Percentiles rank a stretch among this genome's conserved stretches.
phyloP scores from a whole-genome alignment of 2,113 vertebrate species.

The Sinocyclocheilus rhinocerous region DNA sequence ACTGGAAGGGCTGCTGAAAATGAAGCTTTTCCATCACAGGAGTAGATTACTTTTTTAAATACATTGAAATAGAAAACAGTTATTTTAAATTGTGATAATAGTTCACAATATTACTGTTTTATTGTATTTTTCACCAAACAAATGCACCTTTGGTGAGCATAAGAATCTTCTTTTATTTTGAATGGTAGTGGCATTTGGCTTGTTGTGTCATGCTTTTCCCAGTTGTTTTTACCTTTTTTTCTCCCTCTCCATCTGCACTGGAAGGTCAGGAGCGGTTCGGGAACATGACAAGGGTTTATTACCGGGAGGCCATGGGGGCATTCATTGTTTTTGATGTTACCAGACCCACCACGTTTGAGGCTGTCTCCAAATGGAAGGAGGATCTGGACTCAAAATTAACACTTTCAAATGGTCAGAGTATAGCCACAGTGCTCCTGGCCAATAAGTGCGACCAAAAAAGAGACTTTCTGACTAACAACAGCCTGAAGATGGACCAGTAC shows the following conservation, averaged over 20 bases:
- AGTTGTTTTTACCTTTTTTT: conserved; percentile 11
- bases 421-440: conserved; percentile 78
- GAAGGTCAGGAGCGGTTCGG: conserved; percentile 83
- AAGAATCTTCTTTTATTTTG: background rate
- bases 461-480: conserved; percentile 68
- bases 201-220: background rate
- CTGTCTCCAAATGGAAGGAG: conserved; percentile 82
- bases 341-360: conserved; percentile 78
- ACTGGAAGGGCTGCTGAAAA: no score
- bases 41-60: no score
- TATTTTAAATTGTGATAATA: no score
- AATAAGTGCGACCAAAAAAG: conserved; percentile 81
- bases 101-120: no score
- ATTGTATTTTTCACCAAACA: background rate
- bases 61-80: no score
- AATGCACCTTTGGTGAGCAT: background rate
- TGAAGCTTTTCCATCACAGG: no score
- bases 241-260: conserved; percentile 12
- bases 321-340: conserved; percentile 82
- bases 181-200: background rate
- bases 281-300: conserved; percentile 85
- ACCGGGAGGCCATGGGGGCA: conserved; percentile 82
- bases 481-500: conserved; percentile 79
- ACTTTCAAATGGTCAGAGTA: conserved; percentile 73
- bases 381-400: conserved; percentile 82